phyloP scores from a whole-genome alignment of 1,140 invertebrate species.

The Neodiprion lecontei region DNA sequence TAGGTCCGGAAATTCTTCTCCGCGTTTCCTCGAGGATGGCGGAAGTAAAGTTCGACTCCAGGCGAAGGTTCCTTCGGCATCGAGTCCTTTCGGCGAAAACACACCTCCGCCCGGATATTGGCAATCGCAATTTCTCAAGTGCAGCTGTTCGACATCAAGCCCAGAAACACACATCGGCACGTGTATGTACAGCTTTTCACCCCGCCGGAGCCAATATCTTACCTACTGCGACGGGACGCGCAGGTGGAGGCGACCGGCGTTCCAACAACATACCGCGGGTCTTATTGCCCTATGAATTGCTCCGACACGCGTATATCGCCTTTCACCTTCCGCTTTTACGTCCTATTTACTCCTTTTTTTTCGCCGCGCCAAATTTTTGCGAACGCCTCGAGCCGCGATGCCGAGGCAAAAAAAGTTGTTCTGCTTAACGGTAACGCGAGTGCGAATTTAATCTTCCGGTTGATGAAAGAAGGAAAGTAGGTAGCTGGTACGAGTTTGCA shows the following conservation, averaged over 20 bases:
- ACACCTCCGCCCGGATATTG: constrained; percentile 1
- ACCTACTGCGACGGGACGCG: not conserved
- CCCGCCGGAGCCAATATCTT: not conserved
- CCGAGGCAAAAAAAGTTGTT: too few species aligned
- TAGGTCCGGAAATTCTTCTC: too few species aligned
- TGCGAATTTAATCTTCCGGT: not conserved
- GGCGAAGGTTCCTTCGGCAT: too few species aligned
- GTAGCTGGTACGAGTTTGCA: not conserved
- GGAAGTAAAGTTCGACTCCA: too few species aligned
- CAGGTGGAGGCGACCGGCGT: not conserved
- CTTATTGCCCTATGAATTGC: too few species aligned
- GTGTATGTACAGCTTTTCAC: not conserved
- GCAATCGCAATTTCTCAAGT: constrained; percentile 3
- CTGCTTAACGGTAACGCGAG: not conserved
- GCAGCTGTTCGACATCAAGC: constrained; percentile 4
- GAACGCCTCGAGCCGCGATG: too few species aligned
- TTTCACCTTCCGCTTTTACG: too few species aligned
- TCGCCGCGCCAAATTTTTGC: too few species aligned
- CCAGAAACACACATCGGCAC: not conserved
- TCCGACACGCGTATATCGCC: too few species aligned
- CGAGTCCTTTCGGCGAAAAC: not conserved
- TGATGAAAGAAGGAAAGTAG: not conserved
- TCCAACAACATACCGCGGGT: not conserved
- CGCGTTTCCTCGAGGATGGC: too few species aligned
- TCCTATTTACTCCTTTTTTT: too few species aligned